Base-by-base conservation (phyloP, 2,888 invertebrate species). In the Gymnocheta viridis region DNA sequence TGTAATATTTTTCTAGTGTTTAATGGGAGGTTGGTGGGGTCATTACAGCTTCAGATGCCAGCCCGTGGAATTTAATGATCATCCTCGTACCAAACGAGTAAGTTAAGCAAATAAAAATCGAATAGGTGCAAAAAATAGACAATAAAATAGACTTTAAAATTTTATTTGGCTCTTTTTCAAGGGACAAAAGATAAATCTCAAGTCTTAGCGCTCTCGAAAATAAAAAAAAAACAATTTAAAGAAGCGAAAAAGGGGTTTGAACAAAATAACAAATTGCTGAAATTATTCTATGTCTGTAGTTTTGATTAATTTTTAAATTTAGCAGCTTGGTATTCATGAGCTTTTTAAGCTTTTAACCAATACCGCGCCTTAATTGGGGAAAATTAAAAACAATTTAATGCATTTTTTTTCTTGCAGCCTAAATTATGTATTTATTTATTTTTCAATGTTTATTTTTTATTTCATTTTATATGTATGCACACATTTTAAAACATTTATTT, bases 11-110 rank as follows among this genome's bases (percentile, higher is more conserved):
- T 93, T 92, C 92, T 93, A 96, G 96, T 95, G 96, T 93, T 94
- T 96, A 94, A 95, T 96, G 95, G 96, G 96, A 90, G 97, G 97
- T 92, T 98, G 97, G 97, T 95, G 96, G 94, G 94, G 95, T 91
- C 95, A 96, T 91, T 98, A 98, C 95, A 96, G 95, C 93, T 95
- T 96, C 91, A 95, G 95, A 91, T 98, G 98, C 94, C 96, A 98
- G 93, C 97, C 97, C 84, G 97, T 98, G 92, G 97, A 98, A 94
- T 96, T 96, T 93, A 94, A 95, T 88, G 94, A 95, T 92, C 95
- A 94, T 92, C 94, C 96, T 86, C 94, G 95, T 91, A 96, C 97
- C 87, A 93, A 94, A 91, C 95, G 96, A 95, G 97, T 98, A 95
- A 96, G 96, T 94, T 88, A 22, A 85, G 81, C 64, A 87, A 87